Percentiles rank a stretch among this genome's conserved stretches.
Conservation (phyloP, 2,797 vertebrate genomes). For the Sebastes goodei region DNA sequence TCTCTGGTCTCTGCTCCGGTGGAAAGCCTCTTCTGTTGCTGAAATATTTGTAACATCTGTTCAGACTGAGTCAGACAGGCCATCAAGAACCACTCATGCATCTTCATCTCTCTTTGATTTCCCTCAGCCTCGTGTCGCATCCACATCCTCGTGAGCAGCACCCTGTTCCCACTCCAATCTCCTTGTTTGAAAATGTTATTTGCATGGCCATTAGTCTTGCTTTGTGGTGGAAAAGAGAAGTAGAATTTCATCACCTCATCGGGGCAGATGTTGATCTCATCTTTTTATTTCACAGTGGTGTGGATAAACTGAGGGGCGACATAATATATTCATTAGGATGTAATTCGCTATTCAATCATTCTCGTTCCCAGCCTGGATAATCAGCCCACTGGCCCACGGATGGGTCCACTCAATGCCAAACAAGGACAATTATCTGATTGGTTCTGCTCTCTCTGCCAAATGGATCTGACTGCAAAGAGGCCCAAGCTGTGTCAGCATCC, state of each 20-base stretch:
- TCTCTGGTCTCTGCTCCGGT: slow-evolving; percentile 3
- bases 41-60: slow-evolving; percentile 16
- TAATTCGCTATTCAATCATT: slow-evolving; percentile 81
- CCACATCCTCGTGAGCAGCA: slow-evolving; percentile 10
- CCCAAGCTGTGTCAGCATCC: slow-evolving; percentile 77
- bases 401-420: slow-evolving; percentile 82
- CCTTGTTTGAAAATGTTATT: slow-evolving; percentile 71
- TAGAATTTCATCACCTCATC: slow-evolving; percentile 73
- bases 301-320: slow-evolving; percentile 73
- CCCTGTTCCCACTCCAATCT: slow-evolving; percentile 43
- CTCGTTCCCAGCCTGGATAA: slow-evolving; percentile 77
- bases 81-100: slow-evolving; percentile 41
- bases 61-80: slow-evolving; percentile 27
- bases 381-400: slow-evolving; percentile 76
- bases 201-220: slow-evolving; percentile 72
- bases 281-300: slow-evolving; percentile 74
- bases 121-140: slow-evolving; percentile 23
- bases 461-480: slow-evolving; percentile 74
- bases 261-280: slow-evolving; percentile 75
- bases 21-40: slow-evolving; percentile 5
- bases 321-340: slow-evolving; percentile 83
- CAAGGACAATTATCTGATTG: slow-evolving; percentile 86
- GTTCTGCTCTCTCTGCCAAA: slow-evolving; percentile 80
- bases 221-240: slow-evolving; percentile 66
- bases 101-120: slow-evolving; percentile 45